A percentile compares a stretch with the other conserved stretches of the same genome.
These are phyloP conservation scores for Heliconius ismenius DNA, from an alignment of 2,888 invertebrate genomes.

Conservation along the genomic window DNA sequence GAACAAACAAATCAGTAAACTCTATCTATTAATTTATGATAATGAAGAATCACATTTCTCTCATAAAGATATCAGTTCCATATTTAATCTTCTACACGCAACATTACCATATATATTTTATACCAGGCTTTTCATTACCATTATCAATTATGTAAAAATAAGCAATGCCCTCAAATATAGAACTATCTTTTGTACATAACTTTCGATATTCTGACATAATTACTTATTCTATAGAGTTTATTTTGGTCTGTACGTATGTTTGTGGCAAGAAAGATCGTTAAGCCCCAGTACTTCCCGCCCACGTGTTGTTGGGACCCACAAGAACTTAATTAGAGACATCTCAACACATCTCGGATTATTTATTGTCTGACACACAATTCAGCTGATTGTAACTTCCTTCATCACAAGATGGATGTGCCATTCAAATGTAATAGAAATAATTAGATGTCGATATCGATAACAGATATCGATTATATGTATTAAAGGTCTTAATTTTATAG, in stretches of 20 bases:
- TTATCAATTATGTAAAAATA: constrained; percentile 67
- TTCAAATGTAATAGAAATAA: constrained; percentile 43
- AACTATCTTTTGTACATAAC: constrained; percentile 50
- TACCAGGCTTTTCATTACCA: constrained; percentile 61
- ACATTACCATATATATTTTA: constrained; percentile 53
- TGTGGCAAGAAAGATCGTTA: constrained; percentile 54
- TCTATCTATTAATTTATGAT: constrained; percentile 28
- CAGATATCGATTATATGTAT: constrained; percentile 19
- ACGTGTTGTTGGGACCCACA: constrained; percentile 66
- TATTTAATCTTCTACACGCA: constrained; percentile 35
- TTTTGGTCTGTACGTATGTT: constrained; percentile 44
- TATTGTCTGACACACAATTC: constrained; percentile 69
- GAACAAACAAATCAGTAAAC: not conserved
- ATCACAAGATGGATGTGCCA: constrained; percentile 57
- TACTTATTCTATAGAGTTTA: constrained; percentile 47
- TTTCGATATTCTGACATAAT: constrained; percentile 43
- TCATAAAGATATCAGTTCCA: constrained; percentile 37
- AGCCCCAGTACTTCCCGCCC: constrained; percentile 53
- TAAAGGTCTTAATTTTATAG: constrained; percentile 26
- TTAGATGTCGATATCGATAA: constrained; percentile 33
- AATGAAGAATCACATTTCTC: constrained; percentile 25
- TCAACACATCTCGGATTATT: constrained; percentile 70
- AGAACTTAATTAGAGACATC: constrained; percentile 78
- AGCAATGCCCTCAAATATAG: constrained; percentile 55
- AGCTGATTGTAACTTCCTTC: constrained; percentile 64